Base-by-base conservation (phyloP, 2,888 invertebrate species). In the Nymphalis urticae region DNA sequence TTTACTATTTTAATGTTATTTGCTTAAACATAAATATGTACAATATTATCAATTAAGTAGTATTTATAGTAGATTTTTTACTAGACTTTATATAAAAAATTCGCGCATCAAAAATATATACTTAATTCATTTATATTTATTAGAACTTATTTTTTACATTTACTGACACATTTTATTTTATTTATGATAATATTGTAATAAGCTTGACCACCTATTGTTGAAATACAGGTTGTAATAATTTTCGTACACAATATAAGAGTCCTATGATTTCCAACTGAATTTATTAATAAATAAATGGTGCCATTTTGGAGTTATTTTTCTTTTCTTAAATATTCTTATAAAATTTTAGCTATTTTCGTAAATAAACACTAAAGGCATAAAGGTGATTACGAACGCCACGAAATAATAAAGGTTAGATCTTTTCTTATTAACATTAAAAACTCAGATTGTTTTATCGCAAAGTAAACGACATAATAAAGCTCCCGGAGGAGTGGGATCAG, bases 201-300 rank as follows among this genome's bases (percentile, higher is more conserved):
- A 77, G 76, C 71, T 80, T 79, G 77, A 77, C 80, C 81, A 84
- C 80, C 76, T 84, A 77, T 70, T 66, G 56, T 64, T 62, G 62
- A 58, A 68, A 47, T 60, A 80, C 85, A 81, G 90, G 91, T 91
- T 91, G 91, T 91, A 89, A 91, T 85, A 82, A 82, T 81, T 82
- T 82, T 81, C 77, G 73, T 81, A 81, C 79, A 75, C 75, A 72
- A 75, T 64, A 66, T 71, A 70, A 77, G 75, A 73, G 73, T 73
- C 59, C 69, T 75, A 75, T 82, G 80, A 78, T 80, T 80, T 69
- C 81, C 79, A 68, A 70, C 71, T 65, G 62, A 68, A 70, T 65
- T 75, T 72, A 74, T 71, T 80, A 74, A 77, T 82, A 85, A 88
- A 87, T 86, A 87, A 89, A 88, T 82, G 83, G 91, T 91, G 90